These are phyloP conservation scores for Montipora efflorescens DNA, from an alignment of 64 coral and sea anemone species.

Conservation along the genomic window DNA sequence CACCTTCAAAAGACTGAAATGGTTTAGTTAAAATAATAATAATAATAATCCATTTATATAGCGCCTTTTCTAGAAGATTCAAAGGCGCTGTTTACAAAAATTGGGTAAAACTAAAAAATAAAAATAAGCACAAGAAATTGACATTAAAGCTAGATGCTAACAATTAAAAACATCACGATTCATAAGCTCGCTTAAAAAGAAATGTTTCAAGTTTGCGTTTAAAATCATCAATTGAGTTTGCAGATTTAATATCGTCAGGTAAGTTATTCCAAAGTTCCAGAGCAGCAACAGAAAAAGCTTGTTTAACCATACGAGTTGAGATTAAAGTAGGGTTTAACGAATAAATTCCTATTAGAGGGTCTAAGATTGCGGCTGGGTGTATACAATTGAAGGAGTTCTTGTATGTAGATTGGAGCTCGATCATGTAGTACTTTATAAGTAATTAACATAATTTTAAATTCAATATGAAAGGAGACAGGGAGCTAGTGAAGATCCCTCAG, in stretches of 20 bases:
- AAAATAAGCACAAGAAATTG: background rate
- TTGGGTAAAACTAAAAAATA: background rate
- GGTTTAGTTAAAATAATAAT: background rate
- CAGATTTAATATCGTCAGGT: background rate
- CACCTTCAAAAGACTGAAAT: too few species aligned
- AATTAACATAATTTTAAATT: background rate
- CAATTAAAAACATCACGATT: background rate
- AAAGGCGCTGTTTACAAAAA: background rate
- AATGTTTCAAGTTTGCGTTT: conserved; percentile 8
- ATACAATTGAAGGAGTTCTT: background rate
- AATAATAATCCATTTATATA: too few species aligned
- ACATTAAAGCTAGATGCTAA: background rate
- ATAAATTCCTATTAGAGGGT: background rate
- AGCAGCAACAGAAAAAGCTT: background rate
- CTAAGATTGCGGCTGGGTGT: background rate
- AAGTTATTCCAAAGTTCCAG: background rate
- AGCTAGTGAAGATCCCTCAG: conserved; percentile 16
- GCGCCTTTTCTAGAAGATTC: background rate
- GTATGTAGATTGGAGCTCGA: background rate
- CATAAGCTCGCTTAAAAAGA: background rate
- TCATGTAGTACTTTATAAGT: background rate
- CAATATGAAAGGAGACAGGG: background rate
- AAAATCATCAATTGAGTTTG: background rate
- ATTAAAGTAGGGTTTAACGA: background rate
- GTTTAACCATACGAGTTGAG: background rate